Evolutionary conservation across 1,140 invertebrate species (phyloP).

Genomic region (Daktulosphaira vitifoliae): DNA sequence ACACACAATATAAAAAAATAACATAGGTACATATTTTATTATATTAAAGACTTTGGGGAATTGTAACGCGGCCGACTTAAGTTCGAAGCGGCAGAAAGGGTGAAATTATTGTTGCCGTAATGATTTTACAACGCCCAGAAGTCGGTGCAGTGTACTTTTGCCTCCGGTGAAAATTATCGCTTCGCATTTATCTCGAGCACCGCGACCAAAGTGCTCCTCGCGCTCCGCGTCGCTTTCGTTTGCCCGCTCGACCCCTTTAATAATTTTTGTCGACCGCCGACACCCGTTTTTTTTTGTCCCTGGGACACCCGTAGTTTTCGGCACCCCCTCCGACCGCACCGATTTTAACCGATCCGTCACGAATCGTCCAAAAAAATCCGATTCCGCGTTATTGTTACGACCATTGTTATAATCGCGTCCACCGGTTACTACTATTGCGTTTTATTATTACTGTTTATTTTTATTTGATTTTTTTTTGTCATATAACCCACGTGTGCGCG

Average conservation of each 20-base stretch:
- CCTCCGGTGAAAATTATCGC: slow-evolving; percentile 24
- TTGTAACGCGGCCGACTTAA: slow-evolving; percentile 4
- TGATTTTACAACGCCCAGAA: slow-evolving; percentile 31
- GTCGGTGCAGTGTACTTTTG: not conserved
- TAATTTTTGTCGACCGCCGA: not conserved
- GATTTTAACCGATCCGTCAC: slow-evolving; percentile 16
- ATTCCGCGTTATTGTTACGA: not conserved
- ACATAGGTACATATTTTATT: not conserved
- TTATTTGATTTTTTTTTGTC: slow-evolving; percentile 12
- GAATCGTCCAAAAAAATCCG: slow-evolving; percentile 25
- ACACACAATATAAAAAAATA: not conserved
- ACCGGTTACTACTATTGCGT: slow-evolving; percentile 27
- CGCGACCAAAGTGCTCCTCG: not conserved
- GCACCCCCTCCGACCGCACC: not conserved
- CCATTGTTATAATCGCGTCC: slow-evolving; percentile 2
- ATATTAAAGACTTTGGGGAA: slow-evolving; percentile 29
- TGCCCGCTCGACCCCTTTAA: slow-evolving; percentile 9
- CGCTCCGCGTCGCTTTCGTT: not conserved
- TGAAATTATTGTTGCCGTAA: slow-evolving; percentile 31
- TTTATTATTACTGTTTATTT: slow-evolving; percentile 19
- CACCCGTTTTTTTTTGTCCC: not conserved
- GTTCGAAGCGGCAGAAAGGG: not conserved
- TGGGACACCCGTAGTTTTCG: not conserved
- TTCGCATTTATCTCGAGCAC: slow-evolving; percentile 3
- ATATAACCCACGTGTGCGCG: slow-evolving; percentile 5